These are phyloP conservation scores for Ophioderma brevispina DNA, from an alignment of 35 echinoderm and acorn worm genomes.

Conservation along the genomic window DNA sequence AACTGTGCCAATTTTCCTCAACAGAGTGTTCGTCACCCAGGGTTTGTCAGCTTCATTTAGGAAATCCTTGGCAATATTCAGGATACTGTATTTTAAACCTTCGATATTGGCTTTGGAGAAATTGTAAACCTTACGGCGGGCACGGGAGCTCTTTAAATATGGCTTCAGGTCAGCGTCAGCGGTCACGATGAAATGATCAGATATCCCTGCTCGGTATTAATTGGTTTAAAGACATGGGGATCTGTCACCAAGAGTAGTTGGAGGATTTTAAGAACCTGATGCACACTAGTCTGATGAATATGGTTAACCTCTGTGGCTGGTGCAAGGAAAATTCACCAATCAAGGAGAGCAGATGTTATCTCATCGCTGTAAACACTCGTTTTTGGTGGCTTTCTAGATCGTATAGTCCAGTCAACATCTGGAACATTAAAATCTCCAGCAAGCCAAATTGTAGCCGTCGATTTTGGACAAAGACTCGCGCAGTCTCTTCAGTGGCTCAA, in stretches of 20 bases:
- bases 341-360: neutral
- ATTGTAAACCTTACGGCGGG: too few relatives aligned
- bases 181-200: neutral
- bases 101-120: too few relatives aligned
- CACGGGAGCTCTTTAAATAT: too few relatives aligned
- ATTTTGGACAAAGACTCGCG: neutral
- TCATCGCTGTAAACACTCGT: neutral
- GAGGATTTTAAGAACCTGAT: neutral
- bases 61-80: too few relatives aligned
- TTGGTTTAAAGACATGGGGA: neutral
- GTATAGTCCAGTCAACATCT: neutral
- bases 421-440: neutral
- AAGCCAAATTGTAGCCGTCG: neutral
- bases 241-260: neutral
- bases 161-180: too few relatives aligned
- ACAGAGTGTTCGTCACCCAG: too few relatives aligned
- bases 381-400: neutral
- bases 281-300: slow-evolving; percentile 5
- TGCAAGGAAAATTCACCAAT: neutral
- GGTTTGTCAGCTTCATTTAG: too few relatives aligned
- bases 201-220: neutral
- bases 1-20: too few relatives aligned
- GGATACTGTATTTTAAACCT: too few relatives aligned
- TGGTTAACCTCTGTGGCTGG: slow-evolving; percentile 4
- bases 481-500: neutral